phyloP scores from a whole-genome alignment of 1,140 invertebrate species.

The Rhysida immarginata region DNA sequence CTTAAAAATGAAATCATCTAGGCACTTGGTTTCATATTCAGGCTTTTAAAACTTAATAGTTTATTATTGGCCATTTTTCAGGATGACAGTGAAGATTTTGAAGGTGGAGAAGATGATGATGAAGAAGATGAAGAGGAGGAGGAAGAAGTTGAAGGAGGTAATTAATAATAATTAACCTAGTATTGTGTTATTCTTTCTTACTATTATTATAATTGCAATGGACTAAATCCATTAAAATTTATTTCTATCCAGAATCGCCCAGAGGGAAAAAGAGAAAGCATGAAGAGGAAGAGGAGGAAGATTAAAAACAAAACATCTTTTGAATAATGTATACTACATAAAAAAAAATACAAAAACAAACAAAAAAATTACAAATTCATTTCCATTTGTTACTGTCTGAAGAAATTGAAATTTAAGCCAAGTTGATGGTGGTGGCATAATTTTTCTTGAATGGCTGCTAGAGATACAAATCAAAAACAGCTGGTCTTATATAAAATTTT shows the following conservation, averaged over 20 bases:
- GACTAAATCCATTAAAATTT: no score
- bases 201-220: no score
- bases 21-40: no score
- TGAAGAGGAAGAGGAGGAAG: conserved; percentile 11
- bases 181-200: no score
- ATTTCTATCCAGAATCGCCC: not conserved
- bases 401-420: not conserved
- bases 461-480: not conserved
- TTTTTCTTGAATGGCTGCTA: not conserved
- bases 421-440: not conserved
- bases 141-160: conserved; percentile 8
- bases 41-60: no score
- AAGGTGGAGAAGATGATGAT: conserved; percentile 8
- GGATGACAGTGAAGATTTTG: conserved; percentile 9
- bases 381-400: conserved; percentile 6
- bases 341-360: no score
- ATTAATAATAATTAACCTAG: not conserved
- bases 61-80: not conserved
- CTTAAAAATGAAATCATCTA: no score
- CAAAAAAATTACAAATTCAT: no score
- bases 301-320: not conserved
- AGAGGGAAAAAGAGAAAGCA: conserved; percentile 15
- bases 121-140: conserved; percentile 11
- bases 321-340: not conserved
- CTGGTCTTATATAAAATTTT: no score